phyloP scores from a whole-genome alignment of 2,888 invertebrate genomes.

The Diloba caeruleocephala region DNA sequence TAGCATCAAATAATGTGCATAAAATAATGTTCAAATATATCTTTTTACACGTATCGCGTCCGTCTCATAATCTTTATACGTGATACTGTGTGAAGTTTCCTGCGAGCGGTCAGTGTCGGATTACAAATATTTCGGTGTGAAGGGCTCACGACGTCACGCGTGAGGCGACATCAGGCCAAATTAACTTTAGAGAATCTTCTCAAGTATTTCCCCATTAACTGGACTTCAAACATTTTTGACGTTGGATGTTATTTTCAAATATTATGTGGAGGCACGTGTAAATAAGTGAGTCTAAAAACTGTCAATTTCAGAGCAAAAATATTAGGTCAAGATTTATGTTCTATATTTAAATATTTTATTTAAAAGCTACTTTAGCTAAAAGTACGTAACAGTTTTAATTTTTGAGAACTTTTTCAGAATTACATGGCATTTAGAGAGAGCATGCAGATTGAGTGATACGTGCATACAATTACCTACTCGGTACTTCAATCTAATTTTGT shows the following conservation, averaged over 20 bases:
- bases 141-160: slow-evolving; percentile 11
- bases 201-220: slow-evolving; percentile 48
- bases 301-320: too few species aligned
- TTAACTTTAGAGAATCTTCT: slow-evolving; percentile 38
- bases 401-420: too few species aligned
- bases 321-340: too few species aligned
- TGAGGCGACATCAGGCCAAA: slow-evolving; percentile 24
- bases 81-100: slow-evolving; percentile 35
- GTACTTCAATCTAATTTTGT: slow-evolving; percentile 46
- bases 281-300: too few species aligned
- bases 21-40: background rate
- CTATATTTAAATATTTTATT: too few species aligned
- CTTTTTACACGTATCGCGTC: slow-evolving; percentile 8
- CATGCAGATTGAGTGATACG: too few species aligned
- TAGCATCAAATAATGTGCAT: too few species aligned
- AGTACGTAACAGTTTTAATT: too few species aligned
- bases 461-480: too few species aligned
- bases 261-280: background rate
- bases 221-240: slow-evolving; percentile 19
- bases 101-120: slow-evolving; percentile 31
- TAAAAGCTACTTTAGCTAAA: too few species aligned
- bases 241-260: slow-evolving; percentile 19
- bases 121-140: slow-evolving; percentile 35
- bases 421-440: too few species aligned
- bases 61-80: slow-evolving; percentile 25